Conservation (phyloP, 1,140 invertebrate species). For the Pogonus chalceus region DNA sequence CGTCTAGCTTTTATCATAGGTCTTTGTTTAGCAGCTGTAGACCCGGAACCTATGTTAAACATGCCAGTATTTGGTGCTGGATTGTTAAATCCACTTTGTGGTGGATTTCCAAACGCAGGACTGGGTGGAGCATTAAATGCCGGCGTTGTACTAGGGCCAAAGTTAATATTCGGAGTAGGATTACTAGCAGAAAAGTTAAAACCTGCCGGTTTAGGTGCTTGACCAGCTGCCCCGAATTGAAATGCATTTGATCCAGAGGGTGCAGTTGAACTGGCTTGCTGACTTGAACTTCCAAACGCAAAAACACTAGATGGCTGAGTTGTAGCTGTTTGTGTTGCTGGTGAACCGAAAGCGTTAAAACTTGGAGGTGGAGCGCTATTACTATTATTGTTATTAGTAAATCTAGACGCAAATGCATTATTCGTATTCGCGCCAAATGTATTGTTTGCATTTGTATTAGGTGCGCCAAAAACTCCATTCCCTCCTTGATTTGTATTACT, state of each 20-base stretch:
- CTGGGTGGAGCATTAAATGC: constrained; percentile 21
- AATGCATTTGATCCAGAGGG: constrained; percentile 19
- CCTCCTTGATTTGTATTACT: background rate
- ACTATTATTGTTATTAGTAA: background rate
- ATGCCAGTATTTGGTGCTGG: constrained; percentile 20
- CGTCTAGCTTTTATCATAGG: constrained; percentile 25
- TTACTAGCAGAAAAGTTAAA: constrained; percentile 11
- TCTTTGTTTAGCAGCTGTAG: constrained; percentile 33
- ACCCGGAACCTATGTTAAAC: constrained; percentile 39
- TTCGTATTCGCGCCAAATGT: background rate
- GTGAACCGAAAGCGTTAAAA: background rate
- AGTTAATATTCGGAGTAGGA: background rate
- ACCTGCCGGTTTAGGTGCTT: constrained; percentile 27
- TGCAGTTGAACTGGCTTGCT: background rate
- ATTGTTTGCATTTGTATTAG: background rate
- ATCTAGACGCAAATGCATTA: background rate
- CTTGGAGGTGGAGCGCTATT: background rate
- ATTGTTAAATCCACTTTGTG: constrained; percentile 20
- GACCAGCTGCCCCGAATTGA: constrained; percentile 23
- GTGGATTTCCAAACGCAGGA: background rate
- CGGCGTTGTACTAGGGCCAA: constrained; percentile 13
- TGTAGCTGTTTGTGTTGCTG: background rate
- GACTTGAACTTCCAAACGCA: background rate
- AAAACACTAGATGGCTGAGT: background rate
- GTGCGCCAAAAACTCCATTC: background rate